phyloP scores from a whole-genome alignment of 2,888 invertebrate species.

The Drosophila borborema region DNA sequence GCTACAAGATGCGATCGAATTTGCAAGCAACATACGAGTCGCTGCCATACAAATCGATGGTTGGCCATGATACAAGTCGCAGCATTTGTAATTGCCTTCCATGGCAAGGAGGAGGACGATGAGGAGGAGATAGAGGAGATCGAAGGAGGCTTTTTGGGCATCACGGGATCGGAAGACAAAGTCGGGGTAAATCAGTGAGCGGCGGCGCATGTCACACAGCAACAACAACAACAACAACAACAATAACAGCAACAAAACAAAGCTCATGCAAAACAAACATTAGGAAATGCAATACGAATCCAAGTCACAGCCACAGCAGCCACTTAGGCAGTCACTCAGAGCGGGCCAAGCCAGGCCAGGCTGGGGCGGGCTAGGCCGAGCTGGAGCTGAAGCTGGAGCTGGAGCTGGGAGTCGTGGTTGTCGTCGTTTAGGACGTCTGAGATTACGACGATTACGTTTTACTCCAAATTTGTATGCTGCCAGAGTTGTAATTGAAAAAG shows the following conservation, averaged over 20 bases:
- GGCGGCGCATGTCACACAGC: constrained; percentile 74
- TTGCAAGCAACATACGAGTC: constrained; percentile 74
- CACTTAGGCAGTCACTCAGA: constrained; percentile 78
- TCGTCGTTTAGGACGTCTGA: constrained; percentile 79
- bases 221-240: constrained; percentile 32
- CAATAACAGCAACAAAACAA: constrained; percentile 22
- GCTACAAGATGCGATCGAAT: constrained; percentile 83
- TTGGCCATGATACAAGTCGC: constrained; percentile 80
- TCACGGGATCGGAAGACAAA: constrained; percentile 26
- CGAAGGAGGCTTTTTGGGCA: constrained; percentile 16
- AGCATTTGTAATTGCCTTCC: constrained; percentile 74
- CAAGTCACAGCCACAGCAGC: constrained; percentile 65
- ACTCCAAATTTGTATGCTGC: constrained; percentile 82
- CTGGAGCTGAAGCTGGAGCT: constrained; percentile 26
- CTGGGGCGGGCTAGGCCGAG: constrained; percentile 28
- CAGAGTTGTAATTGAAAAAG: constrained; percentile 84
- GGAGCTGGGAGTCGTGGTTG: constrained; percentile 50
- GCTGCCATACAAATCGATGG: constrained; percentile 79
- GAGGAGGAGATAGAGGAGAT: constrained; percentile 12
- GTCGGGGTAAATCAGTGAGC: constrained; percentile 70
- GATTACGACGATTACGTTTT: constrained; percentile 82
- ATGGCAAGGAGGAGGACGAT: constrained; percentile 3
- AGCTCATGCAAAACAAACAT: constrained; percentile 81
- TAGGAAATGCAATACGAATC: constrained; percentile 82
- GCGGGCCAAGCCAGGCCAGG: constrained; percentile 30